Base-by-base conservation (phyloP, 2,113 vertebrate species). In the Philantomba maxwellii region DNA sequence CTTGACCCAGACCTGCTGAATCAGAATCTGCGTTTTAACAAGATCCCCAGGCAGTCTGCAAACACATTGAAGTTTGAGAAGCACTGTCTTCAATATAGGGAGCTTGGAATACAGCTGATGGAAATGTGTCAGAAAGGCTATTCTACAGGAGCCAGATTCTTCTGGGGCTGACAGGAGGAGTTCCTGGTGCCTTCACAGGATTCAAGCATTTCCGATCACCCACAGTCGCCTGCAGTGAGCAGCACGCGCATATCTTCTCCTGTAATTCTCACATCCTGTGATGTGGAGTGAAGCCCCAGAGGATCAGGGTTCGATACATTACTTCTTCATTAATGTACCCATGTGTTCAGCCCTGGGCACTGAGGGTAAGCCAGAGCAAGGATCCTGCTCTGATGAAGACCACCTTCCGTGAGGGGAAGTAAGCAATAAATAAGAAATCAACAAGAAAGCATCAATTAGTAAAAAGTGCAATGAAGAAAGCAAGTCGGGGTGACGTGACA, bases 231-330 rank as follows among this genome's bases (percentile, higher is more conserved):
- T 45, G 87, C 75, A 15, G 2, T 36, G 45, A 87, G 23, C 43
- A 17, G 49, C 0, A 1, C 5, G 36, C 2, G 2, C 0, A 28
- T 43, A 19, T 25, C 15, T 33, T 13, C 23, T 30, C 43, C 17
- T 23, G 3, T 9, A 28, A 39, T 16, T 17, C 12, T 45, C 84
- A 45, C 3, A 4, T 23, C n/a, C 39, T 49, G 43, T 53, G 43
- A 49, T 45, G 51, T 8, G 19, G 2, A 8, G 23, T 2, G 17
- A 33, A 23, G 83, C 16, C 57, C 57, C 17, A 2, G 19, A 23
- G 60, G 16, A 2, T n/a, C 58, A 25, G 36, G 28, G 53, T 12
- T 30, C 28, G 0, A 2, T 1, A 14, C 5, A 17, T 3, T 25
- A 19, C 21, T 16, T 49, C 58, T 75, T 23, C 33, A 17, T 17